These are phyloP conservation scores for Parthenolecanium corni DNA, from an alignment of 2,888 invertebrate genomes.

Conservation along the genomic window DNA sequence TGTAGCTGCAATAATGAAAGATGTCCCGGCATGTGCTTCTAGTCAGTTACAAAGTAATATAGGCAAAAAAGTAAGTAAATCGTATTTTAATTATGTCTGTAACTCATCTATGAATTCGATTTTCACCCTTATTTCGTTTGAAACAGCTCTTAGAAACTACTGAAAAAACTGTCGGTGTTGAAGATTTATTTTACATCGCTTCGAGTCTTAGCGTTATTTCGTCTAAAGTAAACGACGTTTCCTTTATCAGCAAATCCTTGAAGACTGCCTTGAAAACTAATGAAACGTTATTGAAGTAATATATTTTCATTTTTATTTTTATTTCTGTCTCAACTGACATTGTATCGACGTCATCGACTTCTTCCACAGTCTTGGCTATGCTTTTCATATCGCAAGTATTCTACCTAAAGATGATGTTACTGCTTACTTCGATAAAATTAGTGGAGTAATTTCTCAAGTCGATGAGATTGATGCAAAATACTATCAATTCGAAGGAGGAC, in stretches of 20 bases:
- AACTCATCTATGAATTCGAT: background rate
- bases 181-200: constrained; percentile 18
- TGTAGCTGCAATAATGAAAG: constrained; percentile 9
- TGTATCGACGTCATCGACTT: background rate
- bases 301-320: background rate
- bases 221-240: background rate
- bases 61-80: constrained; percentile 5
- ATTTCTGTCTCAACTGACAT: background rate
- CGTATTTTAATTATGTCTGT: background rate
- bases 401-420: constrained; percentile 10
- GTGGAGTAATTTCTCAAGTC: constrained; percentile 59
- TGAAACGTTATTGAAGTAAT: constrained; percentile 10
- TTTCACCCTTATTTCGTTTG: background rate
- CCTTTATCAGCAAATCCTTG: constrained; percentile 15
- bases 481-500: constrained; percentile 83
- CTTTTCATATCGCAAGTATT: constrained; percentile 4
- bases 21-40: constrained; percentile 11
- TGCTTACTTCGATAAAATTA: constrained; percentile 20
- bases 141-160: background rate
- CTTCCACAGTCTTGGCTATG: constrained; percentile 12
- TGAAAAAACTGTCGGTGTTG: constrained; percentile 4
- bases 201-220: constrained; percentile 2
- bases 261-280: constrained; percentile 13
- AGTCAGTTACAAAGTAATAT: constrained; percentile 9
- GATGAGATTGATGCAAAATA: constrained; percentile 85